These are phyloP conservation scores for Myripristis murdjan DNA, from an alignment of 2,797 vertebrate species.

Conservation along the genomic window DNA sequence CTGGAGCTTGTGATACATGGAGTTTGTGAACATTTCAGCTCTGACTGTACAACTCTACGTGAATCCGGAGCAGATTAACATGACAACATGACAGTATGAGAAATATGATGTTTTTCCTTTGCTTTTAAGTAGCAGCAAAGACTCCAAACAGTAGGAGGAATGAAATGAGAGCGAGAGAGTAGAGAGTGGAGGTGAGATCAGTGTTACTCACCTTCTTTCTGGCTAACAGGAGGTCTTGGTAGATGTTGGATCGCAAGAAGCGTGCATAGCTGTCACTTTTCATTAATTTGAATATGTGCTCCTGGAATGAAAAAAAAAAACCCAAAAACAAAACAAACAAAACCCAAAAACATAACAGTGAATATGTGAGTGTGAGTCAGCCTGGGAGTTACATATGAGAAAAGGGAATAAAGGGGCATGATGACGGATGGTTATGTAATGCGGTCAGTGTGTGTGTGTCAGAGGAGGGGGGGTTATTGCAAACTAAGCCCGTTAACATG, in stretches of 20 bases:
- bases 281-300: slow-evolving; percentile 98
- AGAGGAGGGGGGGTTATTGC: background rate
- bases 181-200: slow-evolving; percentile 7
- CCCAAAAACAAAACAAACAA: no score
- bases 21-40: no score
- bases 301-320: slow-evolving; percentile 81
- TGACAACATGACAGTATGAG: no score
- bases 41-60: no score
- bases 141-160: slow-evolving; percentile 10
- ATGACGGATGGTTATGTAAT: slow-evolving; percentile 22
- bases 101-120: background rate
- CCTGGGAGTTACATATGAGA: background rate
- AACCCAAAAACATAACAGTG: no score
- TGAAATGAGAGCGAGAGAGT: slow-evolving; percentile 20
- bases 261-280: slow-evolving; percentile 98
- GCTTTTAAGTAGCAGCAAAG: background rate
- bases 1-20: no score
- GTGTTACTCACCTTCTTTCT: slow-evolving; percentile 93
- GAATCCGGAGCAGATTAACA: background rate
- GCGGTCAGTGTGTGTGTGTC: background rate
- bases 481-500: slow-evolving; percentile 32
- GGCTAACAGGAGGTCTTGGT: slow-evolving; percentile 95
- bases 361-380: slow-evolving; percentile 19
- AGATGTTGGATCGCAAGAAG: slow-evolving; percentile 94
- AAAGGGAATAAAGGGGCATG: background rate